Evolutionary conservation across 2,113 vertebrate genomes (phyloP).

Genomic region (Indicator maculatus): DNA sequence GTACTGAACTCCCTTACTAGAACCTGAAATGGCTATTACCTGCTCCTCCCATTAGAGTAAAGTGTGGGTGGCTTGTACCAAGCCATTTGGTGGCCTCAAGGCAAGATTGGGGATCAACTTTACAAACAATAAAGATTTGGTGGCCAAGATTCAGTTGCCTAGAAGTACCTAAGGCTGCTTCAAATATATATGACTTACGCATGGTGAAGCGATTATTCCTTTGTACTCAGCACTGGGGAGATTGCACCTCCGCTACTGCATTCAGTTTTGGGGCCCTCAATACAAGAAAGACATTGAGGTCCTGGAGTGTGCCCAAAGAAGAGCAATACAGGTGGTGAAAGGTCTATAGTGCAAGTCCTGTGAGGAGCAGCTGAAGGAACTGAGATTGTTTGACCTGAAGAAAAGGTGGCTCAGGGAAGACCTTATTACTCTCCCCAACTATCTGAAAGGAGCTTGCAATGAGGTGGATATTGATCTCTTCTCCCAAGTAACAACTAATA

Average conservation of each 20-base stretch:
- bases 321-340: not conserved
- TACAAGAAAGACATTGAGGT: too few species aligned
- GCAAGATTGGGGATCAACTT: not conserved
- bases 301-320: accelerated
- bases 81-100: not conserved
- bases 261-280: not conserved
- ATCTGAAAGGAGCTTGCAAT: not conserved
- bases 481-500: not conserved
- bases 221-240: not conserved
- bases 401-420: not conserved
- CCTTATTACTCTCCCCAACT: accelerated
- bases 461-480: not conserved
- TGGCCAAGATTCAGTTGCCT: not conserved
- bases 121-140: not conserved
- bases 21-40: not conserved
- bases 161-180: not conserved
- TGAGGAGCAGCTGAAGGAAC: not conserved
- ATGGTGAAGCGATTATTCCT: not conserved
- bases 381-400: not conserved
- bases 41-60: not conserved
- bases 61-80: not conserved
- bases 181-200: not conserved
- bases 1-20: not conserved
- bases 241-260: accelerated
- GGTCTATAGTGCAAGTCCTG: not conserved